Evolutionary conservation across 2,888 invertebrate genomes (phyloP), one percentile per base, ranked within the genome.

Genomic region (Cheilosia scutellata): DNA sequence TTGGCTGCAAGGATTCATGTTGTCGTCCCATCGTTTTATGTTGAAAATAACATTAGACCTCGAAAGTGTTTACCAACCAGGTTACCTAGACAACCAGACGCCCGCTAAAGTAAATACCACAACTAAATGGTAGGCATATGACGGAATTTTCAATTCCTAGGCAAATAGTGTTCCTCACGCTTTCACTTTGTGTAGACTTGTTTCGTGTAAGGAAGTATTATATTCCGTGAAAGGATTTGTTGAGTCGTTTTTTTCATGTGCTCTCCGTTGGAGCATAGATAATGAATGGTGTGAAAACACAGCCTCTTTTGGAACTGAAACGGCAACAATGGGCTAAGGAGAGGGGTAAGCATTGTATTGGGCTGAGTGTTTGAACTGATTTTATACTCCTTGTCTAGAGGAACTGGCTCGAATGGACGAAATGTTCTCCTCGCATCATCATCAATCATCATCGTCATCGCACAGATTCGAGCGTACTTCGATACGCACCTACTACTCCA

Each of bases 291-390:
- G 66, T 58, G 76, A 86, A 91, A 88, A 89, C 90, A 80, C 92
- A 92, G 77, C 95, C 96, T 88, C 93, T 97, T 91, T 94, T 97
- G 90, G 97, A 98, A 93, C 95, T 96, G 93, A 98, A 98, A 93
- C 96, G 96, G 92, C 94, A 96, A 90, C 98, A 98, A 95, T 98
- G 98, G 98, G 97, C 97, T 89, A 95, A 94, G 92, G 98, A 98
- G 94, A 95, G 95, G 95, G 98, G 98, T 98, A 93, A 90, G 92
- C 89, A 62, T 25, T 27, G 9, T 57, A 60, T 11, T 27, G 27
- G 27, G 0, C 4, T 6, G 9, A 20, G 29, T 51, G 20, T 66
- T 51, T 25, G 58, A n/a, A 40, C 51, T 68, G 57, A 70, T 70
- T 66, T 42, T 74, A 16, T 9, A 6, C 33, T 60, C 47, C 60